Conservation (phyloP, 2,888 invertebrate species). For the Zootermopsis nevadensis region DNA sequence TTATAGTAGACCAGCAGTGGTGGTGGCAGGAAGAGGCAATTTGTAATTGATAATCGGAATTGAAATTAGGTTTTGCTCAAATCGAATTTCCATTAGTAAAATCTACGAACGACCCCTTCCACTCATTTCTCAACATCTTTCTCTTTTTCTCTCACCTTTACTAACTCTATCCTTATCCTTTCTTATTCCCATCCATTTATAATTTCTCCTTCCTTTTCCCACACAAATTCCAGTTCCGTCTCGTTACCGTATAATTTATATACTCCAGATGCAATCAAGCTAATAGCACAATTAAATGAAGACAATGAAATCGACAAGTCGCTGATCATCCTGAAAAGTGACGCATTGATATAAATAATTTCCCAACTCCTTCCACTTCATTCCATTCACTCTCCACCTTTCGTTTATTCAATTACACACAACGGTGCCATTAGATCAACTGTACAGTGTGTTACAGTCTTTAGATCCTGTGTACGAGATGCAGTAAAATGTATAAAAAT, state of each 20-base stretch:
- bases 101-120: background rate
- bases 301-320: slow-evolving; percentile 34
- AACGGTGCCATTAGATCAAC: background rate
- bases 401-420: background rate
- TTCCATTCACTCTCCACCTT: background rate
- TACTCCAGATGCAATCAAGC: slow-evolving; percentile 35
- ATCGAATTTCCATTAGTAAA: slow-evolving; percentile 44
- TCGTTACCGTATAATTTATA: slow-evolving; percentile 32
- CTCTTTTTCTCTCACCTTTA: slow-evolving; percentile 18
- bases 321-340: slow-evolving; percentile 22
- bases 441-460: background rate
- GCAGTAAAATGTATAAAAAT: no score
- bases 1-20: background rate
- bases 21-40: slow-evolving; percentile 47
- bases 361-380: background rate
- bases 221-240: background rate
- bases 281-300: slow-evolving; percentile 38
- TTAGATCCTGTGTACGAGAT: no score
- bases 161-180: background rate
- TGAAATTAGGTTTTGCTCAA: slow-evolving; percentile 48
- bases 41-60: slow-evolving; percentile 51
- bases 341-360: slow-evolving; percentile 23
- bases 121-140: background rate
- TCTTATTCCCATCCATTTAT: background rate
- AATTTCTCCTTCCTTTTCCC: background rate